Evolutionary conservation across 1,140 invertebrate species (phyloP).

Genomic region (Atta texana): DNA sequence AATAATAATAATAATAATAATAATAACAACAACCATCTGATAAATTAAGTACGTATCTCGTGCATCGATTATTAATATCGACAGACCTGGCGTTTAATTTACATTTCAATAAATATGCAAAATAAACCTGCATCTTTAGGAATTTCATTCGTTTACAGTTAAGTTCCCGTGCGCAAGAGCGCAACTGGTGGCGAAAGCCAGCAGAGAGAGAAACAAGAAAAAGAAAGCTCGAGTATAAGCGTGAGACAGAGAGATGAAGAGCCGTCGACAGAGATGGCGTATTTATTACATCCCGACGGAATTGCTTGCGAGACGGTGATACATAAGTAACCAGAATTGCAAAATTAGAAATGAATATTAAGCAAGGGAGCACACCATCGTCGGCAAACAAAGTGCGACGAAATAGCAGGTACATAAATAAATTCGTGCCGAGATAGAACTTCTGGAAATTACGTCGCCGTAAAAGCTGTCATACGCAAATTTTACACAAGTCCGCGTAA

Average conservation of each 20-base stretch:
- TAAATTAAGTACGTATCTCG: not conserved
- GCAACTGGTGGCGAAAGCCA: conserved; percentile 53
- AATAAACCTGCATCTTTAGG: conserved; percentile 28
- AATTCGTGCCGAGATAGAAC: conserved; percentile 22
- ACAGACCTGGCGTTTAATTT: not conserved
- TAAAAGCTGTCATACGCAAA: conserved; percentile 43
- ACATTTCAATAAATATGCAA: conserved; percentile 27
- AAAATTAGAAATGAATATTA: conserved; percentile 65
- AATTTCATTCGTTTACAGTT: conserved; percentile 38
- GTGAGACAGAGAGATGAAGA: conserved; percentile 7
- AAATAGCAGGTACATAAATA: conserved; percentile 48
- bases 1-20: not conserved
- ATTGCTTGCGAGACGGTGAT: conserved; percentile 49
- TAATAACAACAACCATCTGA: not conserved
- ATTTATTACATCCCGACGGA: conserved; percentile 52
- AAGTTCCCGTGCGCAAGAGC: conserved; percentile 31
- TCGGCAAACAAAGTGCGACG: conserved; percentile 46
- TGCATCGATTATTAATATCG: conserved; percentile 12
- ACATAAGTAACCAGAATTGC: conserved; percentile 58
- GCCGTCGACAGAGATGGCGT: conserved; percentile 46
- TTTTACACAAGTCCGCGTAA: conserved; percentile 25
- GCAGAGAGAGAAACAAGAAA: conserved; percentile 40
- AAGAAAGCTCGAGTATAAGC: conserved; percentile 45
- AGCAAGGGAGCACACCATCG: conserved; percentile 15
- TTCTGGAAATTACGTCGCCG: conserved; percentile 41